Conservation (phyloP, 2,113 vertebrate genomes). For the Otis tarda region DNA sequence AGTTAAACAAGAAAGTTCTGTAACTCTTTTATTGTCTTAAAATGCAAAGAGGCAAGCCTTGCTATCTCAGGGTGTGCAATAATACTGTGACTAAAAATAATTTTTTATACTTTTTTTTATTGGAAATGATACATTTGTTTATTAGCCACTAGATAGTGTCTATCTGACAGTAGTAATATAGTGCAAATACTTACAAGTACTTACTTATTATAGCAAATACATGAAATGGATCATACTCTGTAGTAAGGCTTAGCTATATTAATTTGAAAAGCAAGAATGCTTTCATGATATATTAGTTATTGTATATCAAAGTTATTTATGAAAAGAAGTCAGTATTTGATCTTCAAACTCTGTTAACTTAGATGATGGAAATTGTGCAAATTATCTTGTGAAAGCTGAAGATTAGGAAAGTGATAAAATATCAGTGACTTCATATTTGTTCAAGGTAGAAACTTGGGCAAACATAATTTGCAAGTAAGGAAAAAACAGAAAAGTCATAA, state of each 20-base stretch:
- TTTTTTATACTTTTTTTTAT: not conserved
- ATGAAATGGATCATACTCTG: not conserved
- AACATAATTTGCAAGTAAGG: not conserved
- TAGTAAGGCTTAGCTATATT: not conserved
- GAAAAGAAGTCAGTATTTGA: not conserved
- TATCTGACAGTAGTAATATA: not conserved
- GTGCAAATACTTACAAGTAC: not conserved
- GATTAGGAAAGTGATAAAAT: not conserved
- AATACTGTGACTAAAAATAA: not conserved
- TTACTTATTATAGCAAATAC: not conserved
- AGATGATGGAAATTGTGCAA: not conserved
- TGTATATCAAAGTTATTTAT: not conserved
- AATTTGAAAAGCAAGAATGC: not conserved
- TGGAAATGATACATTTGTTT: not conserved
- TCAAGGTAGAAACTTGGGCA: not conserved
- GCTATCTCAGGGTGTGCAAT: not conserved
- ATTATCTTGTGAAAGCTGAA: not conserved
- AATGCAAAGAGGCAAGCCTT: not conserved
- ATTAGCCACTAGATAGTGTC: constrained; percentile 5
- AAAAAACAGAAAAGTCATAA: not conserved
- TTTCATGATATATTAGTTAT: not conserved
- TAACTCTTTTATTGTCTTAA: not conserved
- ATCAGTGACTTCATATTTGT: not conserved
- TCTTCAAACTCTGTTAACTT: not conserved
- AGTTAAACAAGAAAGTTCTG: not conserved